phyloP scores from a whole-genome alignment of 2,888 invertebrate species.

The Drosophila meridionalis region DNA sequence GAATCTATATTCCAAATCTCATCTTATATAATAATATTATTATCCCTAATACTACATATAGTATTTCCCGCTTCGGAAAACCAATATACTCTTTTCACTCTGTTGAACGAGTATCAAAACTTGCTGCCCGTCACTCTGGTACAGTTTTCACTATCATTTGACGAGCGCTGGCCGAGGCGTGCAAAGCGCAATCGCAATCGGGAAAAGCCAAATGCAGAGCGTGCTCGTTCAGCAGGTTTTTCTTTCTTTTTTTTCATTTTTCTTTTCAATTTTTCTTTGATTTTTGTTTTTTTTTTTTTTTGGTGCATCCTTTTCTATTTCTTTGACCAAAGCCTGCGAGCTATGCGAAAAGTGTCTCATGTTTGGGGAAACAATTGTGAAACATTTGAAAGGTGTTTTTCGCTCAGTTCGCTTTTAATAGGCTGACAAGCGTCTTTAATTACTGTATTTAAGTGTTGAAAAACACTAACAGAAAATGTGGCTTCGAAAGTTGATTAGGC shows the following conservation, averaged over 20 bases:
- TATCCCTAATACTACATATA: background rate
- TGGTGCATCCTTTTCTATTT: slow-evolving; percentile 36
- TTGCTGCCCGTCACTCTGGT: slow-evolving; percentile 45
- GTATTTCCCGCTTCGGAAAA: background rate
- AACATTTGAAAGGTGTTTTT: slow-evolving; percentile 73
- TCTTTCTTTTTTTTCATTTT: slow-evolving; percentile 14
- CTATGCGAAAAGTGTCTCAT: slow-evolving; percentile 55
- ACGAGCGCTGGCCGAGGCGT: slow-evolving; percentile 8
- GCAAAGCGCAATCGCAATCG: slow-evolving; percentile 24
- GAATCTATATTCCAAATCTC: background rate
- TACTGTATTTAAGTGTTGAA: slow-evolving; percentile 19
- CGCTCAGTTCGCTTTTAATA: slow-evolving; percentile 25
- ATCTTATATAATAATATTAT: too few relatives aligned
- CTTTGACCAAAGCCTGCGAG: slow-evolving; percentile 14
- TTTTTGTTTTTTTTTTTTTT: slow-evolving; percentile 2
- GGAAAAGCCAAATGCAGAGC: slow-evolving; percentile 65
- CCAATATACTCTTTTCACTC: background rate
- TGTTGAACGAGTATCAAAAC: slow-evolving; percentile 34
- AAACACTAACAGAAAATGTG: slow-evolving; percentile 7
- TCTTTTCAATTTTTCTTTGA: background rate
- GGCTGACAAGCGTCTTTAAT: slow-evolving; percentile 37
- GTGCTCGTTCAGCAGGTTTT: slow-evolving; percentile 39
- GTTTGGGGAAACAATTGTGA: slow-evolving; percentile 49
- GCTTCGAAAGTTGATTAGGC: slow-evolving; percentile 40
- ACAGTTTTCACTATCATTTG: slow-evolving; percentile 74